A percentile compares a stretch with the other conserved stretches of the same genome.
These are phyloP conservation scores for Antedon mediterranea DNA, from an alignment of 53 echinoderm and acorn worm genomes.

Conservation along the genomic window DNA sequence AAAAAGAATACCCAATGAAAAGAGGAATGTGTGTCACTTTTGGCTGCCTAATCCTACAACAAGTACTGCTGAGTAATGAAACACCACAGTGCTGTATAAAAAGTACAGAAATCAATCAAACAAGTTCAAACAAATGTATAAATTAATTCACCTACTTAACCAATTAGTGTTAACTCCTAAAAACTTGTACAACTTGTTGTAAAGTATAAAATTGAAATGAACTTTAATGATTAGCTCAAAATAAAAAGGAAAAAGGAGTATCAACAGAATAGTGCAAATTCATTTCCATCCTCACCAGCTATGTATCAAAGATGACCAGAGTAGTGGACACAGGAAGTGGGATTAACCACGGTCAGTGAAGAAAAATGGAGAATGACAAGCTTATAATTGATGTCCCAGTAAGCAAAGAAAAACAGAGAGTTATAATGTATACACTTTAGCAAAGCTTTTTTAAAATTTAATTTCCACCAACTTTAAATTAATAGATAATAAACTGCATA, in stretches of 20 bases:
- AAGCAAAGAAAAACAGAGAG: not conserved
- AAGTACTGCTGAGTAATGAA: not conserved
- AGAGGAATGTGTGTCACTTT: not conserved
- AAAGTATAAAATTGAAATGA: not conserved
- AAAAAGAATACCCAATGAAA: too few species aligned
- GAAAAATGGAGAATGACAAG: too few species aligned
- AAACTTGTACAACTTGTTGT: not conserved
- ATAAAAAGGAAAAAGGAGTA: not conserved
- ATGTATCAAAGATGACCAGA: not conserved
- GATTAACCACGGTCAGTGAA: not conserved
- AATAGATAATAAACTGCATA: too few species aligned
- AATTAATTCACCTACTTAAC: not conserved
- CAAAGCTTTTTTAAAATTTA: too few species aligned
- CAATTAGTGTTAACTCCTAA: not conserved
- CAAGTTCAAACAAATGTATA: not conserved
- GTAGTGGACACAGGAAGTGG: not conserved
- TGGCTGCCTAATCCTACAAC: too few species aligned
- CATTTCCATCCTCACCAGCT: not conserved
- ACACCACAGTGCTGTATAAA: not conserved
- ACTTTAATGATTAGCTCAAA: not conserved
- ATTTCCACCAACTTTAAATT: too few species aligned
- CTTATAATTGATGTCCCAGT: too few species aligned
- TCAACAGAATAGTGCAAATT: not conserved
- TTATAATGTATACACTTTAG: too few species aligned
- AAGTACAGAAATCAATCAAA: not conserved